Evolutionary conservation across 2,113 vertebrate genomes (phyloP), one percentile per base, ranked within the genome.

Genomic region (Archocentrus centrarchus): DNA sequence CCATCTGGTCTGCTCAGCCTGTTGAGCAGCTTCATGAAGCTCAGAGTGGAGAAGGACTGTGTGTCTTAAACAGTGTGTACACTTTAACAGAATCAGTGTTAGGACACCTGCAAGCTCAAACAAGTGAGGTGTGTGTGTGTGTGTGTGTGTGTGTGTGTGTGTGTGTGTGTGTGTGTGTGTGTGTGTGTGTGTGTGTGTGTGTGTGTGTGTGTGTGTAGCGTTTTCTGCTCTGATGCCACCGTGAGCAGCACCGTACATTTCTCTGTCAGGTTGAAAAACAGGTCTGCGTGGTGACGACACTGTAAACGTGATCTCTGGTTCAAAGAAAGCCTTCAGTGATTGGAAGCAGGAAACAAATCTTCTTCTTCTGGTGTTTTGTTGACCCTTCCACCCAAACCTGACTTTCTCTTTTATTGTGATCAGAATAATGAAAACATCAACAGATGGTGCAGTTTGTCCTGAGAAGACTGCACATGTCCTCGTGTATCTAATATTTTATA

Each of bases 1-100:
- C 66, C 66, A 70, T 70, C 66, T 70, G 66, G 15, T 70, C 44
- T 70, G 66, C 66, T 53, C 44, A 50, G 24, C 44, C 66, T 20
- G 44, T 70, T 70, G 66, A 70, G 66, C 66, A 53, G 44, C 44
- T 73, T 73, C 66, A 53, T 53, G 66, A 32, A 32, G 66, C 44
- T 53, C 3, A 1, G 44, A 20, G 24, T 73, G 44, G 50, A 70
- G 44, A 2, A 53, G 44, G 24, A 32, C 24, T 13, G 24, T 70
- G 44, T 30, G 66, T 70, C 9, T 18, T 50, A 70, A 30, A 70
- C 41, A 0, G 2, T 50, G 63, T 27, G 22, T 6, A 0, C 22
- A 47, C 27, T 47, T 68, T 5, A 47, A 68, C 22, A 18, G 64
- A 50, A 70, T 50, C 66, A 8, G 66, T 7, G 1, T 47, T 4